Evolutionary conservation across 2,113 vertebrate genomes (phyloP).

Genomic region (Sitta europaea): DNA sequence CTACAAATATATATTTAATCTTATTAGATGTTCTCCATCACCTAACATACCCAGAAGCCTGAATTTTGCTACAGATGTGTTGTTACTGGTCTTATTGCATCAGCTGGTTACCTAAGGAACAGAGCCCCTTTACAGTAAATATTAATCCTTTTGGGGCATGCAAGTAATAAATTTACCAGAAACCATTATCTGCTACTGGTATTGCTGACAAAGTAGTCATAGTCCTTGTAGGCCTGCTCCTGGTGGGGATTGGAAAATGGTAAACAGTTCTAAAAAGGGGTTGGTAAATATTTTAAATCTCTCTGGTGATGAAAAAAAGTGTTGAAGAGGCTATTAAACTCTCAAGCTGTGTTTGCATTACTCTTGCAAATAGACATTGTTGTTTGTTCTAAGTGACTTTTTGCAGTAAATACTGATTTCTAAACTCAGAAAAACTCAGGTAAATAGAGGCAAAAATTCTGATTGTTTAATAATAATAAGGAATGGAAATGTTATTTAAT

Average conservation of each 20-base stretch:
- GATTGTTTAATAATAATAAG: conserved; percentile 1
- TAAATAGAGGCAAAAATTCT: neutral
- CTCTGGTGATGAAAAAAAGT: conserved; percentile 1
- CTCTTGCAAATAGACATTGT: conserved; percentile 23
- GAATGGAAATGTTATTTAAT: neutral
- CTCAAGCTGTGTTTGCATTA: conserved; percentile 44
- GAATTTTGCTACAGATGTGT: neutral
- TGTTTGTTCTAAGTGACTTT: conserved; percentile 23
- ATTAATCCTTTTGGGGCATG: conserved; percentile 14
- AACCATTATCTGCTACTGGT: neutral
- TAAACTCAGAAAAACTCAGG: neutral
- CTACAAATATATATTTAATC: neutral
- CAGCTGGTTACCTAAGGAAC: neutral
- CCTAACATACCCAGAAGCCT: neutral
- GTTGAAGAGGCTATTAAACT: conserved; percentile 45
- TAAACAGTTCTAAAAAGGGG: conserved; percentile 34
- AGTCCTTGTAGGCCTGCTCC: neutral
- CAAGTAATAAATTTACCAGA: conserved; percentile 21
- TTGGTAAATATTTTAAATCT: conserved; percentile 43
- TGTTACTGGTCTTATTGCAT: neutral
- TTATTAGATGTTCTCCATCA: neutral
- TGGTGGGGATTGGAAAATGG: conserved; percentile 10
- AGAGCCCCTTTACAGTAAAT: neutral
- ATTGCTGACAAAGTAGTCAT: conserved; percentile 13
- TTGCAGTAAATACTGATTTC: conserved; percentile 31